Conservation (phyloP, 2,113 vertebrate species). For the Cairina moschata region DNA sequence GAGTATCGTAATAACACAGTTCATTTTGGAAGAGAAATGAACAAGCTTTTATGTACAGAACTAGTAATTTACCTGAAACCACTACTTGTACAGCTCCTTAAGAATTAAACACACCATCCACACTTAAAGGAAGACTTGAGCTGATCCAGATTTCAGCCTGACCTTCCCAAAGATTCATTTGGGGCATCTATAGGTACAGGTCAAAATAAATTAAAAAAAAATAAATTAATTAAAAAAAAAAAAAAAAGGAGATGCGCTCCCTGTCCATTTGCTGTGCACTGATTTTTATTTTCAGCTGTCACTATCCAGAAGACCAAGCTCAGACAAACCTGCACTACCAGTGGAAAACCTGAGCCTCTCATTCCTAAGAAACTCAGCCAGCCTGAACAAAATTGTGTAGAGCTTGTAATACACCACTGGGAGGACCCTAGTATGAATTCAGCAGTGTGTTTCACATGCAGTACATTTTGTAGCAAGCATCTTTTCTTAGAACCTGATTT, state of each 20-base stretch:
- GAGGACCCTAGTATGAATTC: background rate
- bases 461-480: background rate
- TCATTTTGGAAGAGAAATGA: background rate
- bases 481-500: background rate
- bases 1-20: background rate
- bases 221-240: too few species aligned
- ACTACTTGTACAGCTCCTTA: background rate
- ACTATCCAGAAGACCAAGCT: background rate
- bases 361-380: background rate
- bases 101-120: background rate
- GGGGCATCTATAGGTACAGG: background rate
- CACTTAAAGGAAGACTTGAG: background rate
- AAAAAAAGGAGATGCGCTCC: background rate
- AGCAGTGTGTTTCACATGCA: rapidly evolving
- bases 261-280: background rate
- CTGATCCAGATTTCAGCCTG: background rate
- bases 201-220: background rate
- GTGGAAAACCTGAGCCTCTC: background rate
- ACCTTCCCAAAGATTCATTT: background rate
- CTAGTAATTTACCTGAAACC: background rate
- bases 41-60: background rate
- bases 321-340: background rate
- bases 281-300: background rate
- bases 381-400: background rate
- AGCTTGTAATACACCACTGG: background rate